Base-by-base conservation (phyloP, 2,888 invertebrate species). In the Halictus ligatus region DNA sequence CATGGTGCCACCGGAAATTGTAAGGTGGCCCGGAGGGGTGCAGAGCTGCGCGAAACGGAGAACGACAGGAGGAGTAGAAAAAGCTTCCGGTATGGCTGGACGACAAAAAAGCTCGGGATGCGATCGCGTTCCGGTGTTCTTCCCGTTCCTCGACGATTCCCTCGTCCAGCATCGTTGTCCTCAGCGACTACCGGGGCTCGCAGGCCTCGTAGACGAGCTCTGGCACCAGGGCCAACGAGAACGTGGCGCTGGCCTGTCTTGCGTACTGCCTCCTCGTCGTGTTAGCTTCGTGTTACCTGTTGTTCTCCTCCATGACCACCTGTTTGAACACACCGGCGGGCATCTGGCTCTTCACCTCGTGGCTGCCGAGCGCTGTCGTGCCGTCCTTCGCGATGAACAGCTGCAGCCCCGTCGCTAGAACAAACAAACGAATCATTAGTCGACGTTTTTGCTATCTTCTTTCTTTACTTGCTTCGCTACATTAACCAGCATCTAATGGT, bases 331-430 rank as follows among this genome's bases (percentile, higher is more conserved):
- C 96, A 88, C 97, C 97, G n/a, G 97, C 96, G 76, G 97, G 96
- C 96, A 97, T 97, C 95, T 97, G 97, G 82, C 97, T 97, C 92
- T 98, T 97, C 88, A 97, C 97, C 95, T 97, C 98, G 92, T 98
- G 98, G 92, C 97, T 97, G 90, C 98, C 98, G 91, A 98, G 96
- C 78, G 98, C 98, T 58, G 98, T 98, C 81, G 98, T 98, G 85
- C 98, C 98, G 96, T 98, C 98, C 95, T 98, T 98, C 82, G 97
- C 97, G 91, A 99, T 98, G 95, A 98, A 98, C 94, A 99, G 96
- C 96, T 98, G 98, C 92, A 99, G 96, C 6, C 99, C 99, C 75
- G 98, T 97, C 92, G 97, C 98, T 98, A 95, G 43, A 96, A 95
- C 18, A 25, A 43, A 80, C 5, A 92, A 74, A 54, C 7, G 0